Conservation (phyloP, 2,888 invertebrate genomes). For the Ichneumoninae sp. region DNA sequence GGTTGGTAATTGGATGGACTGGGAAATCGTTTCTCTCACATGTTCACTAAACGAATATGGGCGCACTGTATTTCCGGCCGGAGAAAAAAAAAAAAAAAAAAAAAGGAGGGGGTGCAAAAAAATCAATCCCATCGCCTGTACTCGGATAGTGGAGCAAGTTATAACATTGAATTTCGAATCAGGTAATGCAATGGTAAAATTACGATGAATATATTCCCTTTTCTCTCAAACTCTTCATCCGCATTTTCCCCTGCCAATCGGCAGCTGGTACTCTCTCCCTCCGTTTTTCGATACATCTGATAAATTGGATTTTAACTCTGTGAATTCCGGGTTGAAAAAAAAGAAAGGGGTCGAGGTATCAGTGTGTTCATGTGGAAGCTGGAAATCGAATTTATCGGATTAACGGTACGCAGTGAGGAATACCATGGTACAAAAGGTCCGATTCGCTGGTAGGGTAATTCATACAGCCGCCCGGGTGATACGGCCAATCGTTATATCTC, state of each 20-base stretch:
- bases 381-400: constrained; percentile 37
- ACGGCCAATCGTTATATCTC: not conserved
- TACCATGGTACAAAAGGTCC: not conserved
- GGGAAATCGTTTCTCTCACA: constrained; percentile 30
- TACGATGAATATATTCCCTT: constrained; percentile 36
- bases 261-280: not conserved
- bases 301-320: constrained; percentile 52
- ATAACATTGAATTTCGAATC: constrained; percentile 37
- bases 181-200: constrained; percentile 39
- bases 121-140: not conserved
- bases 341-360: constrained; percentile 19
- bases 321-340: constrained; percentile 20
- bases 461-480: not conserved
- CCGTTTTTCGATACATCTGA: constrained; percentile 31
- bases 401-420: constrained; percentile 1
- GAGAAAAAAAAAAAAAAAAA: not conserved
- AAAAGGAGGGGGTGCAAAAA: no score
- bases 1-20: constrained; percentile 55
- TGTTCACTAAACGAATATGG: constrained; percentile 38
- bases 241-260: constrained; percentile 32
- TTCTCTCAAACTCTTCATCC: constrained; percentile 9
- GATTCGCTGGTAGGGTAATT: not conserved
- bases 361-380: constrained; percentile 26
- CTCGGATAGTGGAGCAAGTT: constrained; percentile 12
- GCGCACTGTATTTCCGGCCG: not conserved